Conservation (phyloP, 2,113 vertebrate species). For the Odobenus rosmarus region DNA sequence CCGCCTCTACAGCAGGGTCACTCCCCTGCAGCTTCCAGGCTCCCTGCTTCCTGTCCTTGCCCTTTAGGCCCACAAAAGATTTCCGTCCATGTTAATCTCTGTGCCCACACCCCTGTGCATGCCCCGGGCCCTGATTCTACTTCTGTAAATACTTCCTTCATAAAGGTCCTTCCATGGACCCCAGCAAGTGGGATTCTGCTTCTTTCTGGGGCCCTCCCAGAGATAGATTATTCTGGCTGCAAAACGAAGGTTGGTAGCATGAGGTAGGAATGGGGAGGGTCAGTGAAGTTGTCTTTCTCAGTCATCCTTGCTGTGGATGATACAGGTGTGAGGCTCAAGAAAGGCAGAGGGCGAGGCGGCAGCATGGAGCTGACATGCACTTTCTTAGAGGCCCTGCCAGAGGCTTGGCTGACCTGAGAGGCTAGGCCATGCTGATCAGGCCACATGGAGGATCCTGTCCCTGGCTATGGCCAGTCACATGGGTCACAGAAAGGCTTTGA, state of each 20-base stretch:
- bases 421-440: neutral
- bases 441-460: neutral
- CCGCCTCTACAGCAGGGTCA: neutral
- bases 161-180: neutral
- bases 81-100: neutral
- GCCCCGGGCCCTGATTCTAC: neutral
- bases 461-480: too few relatives aligned
- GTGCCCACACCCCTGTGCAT: neutral
- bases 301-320: neutral
- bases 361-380: too few relatives aligned
- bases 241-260: neutral
- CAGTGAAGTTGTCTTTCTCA: neutral
- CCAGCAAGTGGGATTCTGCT: neutral
- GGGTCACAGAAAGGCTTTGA: neutral
- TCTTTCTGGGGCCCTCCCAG: neutral
- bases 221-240: neutral
- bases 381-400: too few relatives aligned
- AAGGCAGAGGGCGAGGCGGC: neutral
- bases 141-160: neutral
- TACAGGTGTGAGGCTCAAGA: neutral
- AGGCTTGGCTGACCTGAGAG: neutral
- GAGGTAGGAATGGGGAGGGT: rapidly evolving
- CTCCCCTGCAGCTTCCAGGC: neutral
- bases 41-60: too few relatives aligned
- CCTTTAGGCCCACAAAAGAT: neutral